Conservation (phyloP, 2,113 vertebrate genomes). For the Myotis lucifugus region DNA sequence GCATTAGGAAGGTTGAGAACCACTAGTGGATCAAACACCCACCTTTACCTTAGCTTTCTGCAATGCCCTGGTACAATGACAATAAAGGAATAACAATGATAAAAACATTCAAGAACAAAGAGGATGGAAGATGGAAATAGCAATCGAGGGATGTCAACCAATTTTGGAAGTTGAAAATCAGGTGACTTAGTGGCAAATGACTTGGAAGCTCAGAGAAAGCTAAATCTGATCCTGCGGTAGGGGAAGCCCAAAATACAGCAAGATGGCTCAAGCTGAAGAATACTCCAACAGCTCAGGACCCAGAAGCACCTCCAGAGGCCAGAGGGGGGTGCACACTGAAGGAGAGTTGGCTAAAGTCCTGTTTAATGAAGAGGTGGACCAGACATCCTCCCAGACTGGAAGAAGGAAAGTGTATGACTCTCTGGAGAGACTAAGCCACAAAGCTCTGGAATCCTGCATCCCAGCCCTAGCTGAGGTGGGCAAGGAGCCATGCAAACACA, state of each 20-base stretch:
- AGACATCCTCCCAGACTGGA: neutral
- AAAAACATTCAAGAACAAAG: neutral
- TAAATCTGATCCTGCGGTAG: neutral
- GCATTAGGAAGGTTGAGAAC: no score
- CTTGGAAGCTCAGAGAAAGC: neutral
- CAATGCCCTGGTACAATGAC: neutral
- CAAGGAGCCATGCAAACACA: neutral
- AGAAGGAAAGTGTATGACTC: neutral
- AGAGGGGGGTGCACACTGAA: neutral
- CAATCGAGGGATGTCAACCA: neutral
- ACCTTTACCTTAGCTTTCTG: neutral
- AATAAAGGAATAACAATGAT: neutral
- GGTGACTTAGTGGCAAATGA: neutral
- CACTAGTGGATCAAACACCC: neutral
- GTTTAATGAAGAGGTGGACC: neutral
- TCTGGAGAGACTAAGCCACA: neutral
- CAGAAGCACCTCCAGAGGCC: neutral
- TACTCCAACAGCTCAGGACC: neutral
- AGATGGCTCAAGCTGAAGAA: neutral
- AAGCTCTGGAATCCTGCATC: neutral
- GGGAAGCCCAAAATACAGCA: neutral
- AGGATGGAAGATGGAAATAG: neutral
- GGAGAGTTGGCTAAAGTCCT: neutral
- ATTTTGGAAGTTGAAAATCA: conserved; percentile 17
- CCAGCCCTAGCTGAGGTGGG: neutral